Percentiles rank a stretch among this genome's conserved stretches.
phyloP scores from a whole-genome alignment of 2,113 vertebrate species.

The Heterocephalus glaber region DNA sequence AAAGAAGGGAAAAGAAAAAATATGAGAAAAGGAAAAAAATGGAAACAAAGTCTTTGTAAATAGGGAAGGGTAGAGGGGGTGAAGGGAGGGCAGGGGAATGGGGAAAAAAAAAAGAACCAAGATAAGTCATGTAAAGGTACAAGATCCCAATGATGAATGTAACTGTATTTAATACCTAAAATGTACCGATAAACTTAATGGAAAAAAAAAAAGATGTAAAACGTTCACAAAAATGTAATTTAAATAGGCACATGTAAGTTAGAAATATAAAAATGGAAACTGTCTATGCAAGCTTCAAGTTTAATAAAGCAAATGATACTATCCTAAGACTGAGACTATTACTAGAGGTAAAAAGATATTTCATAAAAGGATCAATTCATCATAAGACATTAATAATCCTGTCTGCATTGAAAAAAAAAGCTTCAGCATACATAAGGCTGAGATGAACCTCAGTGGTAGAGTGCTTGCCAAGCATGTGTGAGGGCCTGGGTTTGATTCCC shows the following conservation, averaged over 20 bases:
- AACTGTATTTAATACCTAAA: no score
- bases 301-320: neutral
- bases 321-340: neutral
- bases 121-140: no score
- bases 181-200: no score
- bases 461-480: neutral
- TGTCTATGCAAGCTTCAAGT: neutral
- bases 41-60: no score
- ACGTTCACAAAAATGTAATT: neutral
- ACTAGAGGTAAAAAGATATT: conserved; percentile 4
- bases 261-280: neutral
- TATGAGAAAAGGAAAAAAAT: no score
- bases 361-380: conserved; percentile 22
- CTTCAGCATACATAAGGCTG: neutral
- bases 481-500: neutral
- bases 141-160: no score
- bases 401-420: neutral
- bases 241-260: neutral
- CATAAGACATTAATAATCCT: neutral
- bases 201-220: conserved; percentile 21
- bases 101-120: no score
- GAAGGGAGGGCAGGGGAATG: no score
- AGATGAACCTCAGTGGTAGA: neutral
- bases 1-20: no score
- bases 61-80: no score